Base-by-base conservation (phyloP, 1,140 invertebrate genomes). In the Amyelois transitella region DNA sequence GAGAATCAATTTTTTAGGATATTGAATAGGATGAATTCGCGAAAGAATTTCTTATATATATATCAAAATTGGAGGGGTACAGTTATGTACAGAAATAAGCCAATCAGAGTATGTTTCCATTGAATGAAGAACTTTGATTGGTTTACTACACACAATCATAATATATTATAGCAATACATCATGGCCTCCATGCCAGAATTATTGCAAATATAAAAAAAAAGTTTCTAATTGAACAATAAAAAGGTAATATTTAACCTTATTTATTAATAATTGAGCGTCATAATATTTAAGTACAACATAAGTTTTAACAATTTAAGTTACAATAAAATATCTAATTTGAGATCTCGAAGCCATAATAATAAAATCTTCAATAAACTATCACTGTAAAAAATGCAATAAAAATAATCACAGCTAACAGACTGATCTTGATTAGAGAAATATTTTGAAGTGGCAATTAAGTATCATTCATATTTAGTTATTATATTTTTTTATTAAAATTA, bases 191-290 rank as follows among this genome's bases (percentile, higher is more conserved):
- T n/a, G n/a, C n/a, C n/a, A n/a, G n/a, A n/a, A n/a, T n/a, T n/a
- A n/a, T n/a, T n/a, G n/a, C n/a, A n/a, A n/a, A n/a, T n/a, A n/a
- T n/a, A n/a, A n/a, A n/a, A n/a, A n/a, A n/a, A n/a, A n/a, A n/a
- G n/a, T 58, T 61, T 72, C 65, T 69, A 72, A 58, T 22, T 59
- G 58, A 53, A 60, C 58, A 55, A 55, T 44, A n/a, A 55, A 38
- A 57, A 55, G 53, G 51, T 55, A 55, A 49, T 61, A 69, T 60
- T 66, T 54, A 56, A 62, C 51, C 59, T 64, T 72, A 72, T 21
- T n/a, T 56, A 58, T 64, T 73, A 77, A 64, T 80, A 80, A 80
- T 80, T 80, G 77, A 80, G 77, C 77, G 63, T 68, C 59, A 69
- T 56, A 69, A 53, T 53, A 32, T 56, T 53, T 53, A 54, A 56